Base-by-base conservation (phyloP, 2,797 vertebrate species). In the Parotocinclus haroldoi region DNA sequence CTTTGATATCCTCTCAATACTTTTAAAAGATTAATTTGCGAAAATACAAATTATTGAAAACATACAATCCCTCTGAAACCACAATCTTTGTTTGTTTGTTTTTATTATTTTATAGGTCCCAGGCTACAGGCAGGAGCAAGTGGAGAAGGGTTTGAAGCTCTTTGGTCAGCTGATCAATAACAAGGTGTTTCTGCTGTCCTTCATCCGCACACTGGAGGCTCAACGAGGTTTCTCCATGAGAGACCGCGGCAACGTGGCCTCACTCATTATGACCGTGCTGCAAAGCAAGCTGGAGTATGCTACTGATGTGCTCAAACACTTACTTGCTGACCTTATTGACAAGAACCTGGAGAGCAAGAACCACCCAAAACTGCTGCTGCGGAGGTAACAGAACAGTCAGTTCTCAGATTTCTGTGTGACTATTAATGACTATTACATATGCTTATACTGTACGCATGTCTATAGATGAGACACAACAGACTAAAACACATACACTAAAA, bases 301-400 rank as follows among this genome's bases (percentile, higher is more conserved):
- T 75, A 99, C 96, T 0, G 96, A 98, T 0, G 96, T 99, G 69
- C 91, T 99, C 49, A 99, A 99, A 66, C 95, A 99, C 83, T 91
- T 99, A 53, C 86, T 99, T 77, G 95, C 96, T 0, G 96, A 98
- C 84, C 95, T 99, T 79, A 99, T 99, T 19, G 94, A 98, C 84
- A 97, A 96, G 79, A 99, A 99, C 83, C 87, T 99, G 80, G 96
- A 99, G 87, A 99, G 96, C 90, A 98, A 98, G 84, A 98, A 98
- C 83, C 96, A 98, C 64, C 96, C 96, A 63, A 99, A 99, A 81
- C 87, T 99, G 56, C 86, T 99, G 57, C 93, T 99, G 9, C 87
- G 96, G 55, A 95, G 96, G 96, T 98, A 73, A 27, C 12, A 57
- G 3, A 53, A 17, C 39, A 48, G 13, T 5, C 13, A 11, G 44